These are phyloP conservation scores for Arctopsyche grandis DNA, from an alignment of 1,140 invertebrate species.

Conservation along the genomic window DNA sequence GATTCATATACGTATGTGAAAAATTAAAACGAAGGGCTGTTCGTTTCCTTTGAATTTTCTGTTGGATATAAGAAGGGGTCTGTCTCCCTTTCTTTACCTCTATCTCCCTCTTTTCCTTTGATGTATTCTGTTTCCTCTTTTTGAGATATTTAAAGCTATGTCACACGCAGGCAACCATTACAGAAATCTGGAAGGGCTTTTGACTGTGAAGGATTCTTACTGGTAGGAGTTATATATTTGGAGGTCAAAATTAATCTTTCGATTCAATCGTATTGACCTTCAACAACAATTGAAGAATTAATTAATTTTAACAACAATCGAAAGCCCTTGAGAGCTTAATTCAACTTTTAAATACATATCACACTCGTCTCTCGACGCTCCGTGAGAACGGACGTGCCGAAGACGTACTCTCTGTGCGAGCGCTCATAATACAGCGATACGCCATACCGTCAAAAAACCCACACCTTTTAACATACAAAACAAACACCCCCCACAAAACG, in stretches of 20 bases:
- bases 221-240: neutral
- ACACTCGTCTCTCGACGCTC: too few species aligned
- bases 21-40: neutral
- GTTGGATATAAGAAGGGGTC: neutral
- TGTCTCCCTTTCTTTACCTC: too few species aligned
- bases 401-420: too few species aligned
- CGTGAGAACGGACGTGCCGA: too few species aligned
- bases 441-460: too few species aligned
- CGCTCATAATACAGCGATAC: too few species aligned
- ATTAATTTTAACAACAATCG: too few species aligned
- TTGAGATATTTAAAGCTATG: slow-evolving; percentile 36
- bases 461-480: too few species aligned
- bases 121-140: slow-evolving; percentile 29
- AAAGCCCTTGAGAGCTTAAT: neutral
- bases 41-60: neutral
- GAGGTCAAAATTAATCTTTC: neutral
- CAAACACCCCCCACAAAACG: too few species aligned
- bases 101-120: slow-evolving; percentile 4
- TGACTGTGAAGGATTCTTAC: neutral
- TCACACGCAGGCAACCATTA: slow-evolving; percentile 29
- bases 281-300: too few species aligned
- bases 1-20: too few species aligned
- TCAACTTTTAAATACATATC: neutral
- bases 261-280: neutral
- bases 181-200: slow-evolving; percentile 6